phyloP scores from a whole-genome alignment of 2,797 vertebrate genomes.

The Pipistrellus pipistrellus region DNA sequence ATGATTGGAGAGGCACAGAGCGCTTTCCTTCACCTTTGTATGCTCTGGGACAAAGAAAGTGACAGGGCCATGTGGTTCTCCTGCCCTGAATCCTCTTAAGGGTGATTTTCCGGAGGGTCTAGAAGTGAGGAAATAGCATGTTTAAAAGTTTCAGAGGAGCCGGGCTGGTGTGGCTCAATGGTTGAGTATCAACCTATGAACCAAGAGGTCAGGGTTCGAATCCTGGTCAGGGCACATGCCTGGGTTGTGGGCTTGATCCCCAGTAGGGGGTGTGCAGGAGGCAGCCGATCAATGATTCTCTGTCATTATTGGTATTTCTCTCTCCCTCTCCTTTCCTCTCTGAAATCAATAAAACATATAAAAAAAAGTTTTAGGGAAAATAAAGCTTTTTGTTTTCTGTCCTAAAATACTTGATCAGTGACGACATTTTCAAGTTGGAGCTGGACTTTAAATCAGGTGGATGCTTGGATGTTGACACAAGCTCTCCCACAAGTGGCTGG shows the following conservation, averaged over 20 bases:
- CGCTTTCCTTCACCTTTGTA: neutral
- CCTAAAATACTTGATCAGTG: neutral
- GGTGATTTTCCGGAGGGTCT: neutral
- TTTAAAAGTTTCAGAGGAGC: constrained; percentile 38
- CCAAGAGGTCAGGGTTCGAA: neutral
- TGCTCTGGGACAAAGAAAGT: neutral
- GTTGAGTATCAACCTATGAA: neutral
- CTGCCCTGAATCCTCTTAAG: accelerated
- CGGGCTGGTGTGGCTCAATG: neutral
- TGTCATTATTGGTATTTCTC: neutral
- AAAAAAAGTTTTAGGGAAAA: constrained; percentile 36
- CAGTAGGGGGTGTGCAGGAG: accelerated
- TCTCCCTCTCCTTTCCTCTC: neutral
- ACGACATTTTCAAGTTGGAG: neutral
- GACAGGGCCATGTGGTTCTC: neutral
- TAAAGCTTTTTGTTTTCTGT: neutral
- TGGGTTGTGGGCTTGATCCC: neutral
- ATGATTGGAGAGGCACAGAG: neutral
- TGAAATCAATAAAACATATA: neutral
- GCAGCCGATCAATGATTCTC: neutral
- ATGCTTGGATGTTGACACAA: neutral
- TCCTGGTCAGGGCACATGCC: neutral
- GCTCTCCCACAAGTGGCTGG: neutral
- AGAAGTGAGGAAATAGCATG: neutral
- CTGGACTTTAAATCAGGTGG: neutral